These are phyloP conservation scores for Vesta saturnalis DNA, from an alignment of 2,888 invertebrate genomes.

Conservation along the genomic window DNA sequence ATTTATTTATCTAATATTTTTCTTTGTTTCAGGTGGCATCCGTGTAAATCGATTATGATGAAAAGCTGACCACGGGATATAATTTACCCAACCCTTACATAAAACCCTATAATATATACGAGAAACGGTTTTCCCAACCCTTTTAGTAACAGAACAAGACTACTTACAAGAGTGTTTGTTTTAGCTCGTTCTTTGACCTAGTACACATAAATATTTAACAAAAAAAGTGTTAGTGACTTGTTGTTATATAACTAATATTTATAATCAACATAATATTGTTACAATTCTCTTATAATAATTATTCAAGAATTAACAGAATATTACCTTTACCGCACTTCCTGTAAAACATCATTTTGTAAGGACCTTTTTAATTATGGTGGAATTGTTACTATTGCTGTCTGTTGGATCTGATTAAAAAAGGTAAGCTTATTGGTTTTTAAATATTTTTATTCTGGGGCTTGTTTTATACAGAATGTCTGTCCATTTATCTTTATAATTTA, in stretches of 20 bases:
- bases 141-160: neutral
- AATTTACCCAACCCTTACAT: conserved; percentile 24
- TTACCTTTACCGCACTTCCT: no score
- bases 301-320: no score
- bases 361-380: no score
- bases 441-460: no score
- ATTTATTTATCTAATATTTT: conserved; percentile 17
- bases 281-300: conserved; percentile 10
- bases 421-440: no score
- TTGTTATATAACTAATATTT: conserved; percentile 20
- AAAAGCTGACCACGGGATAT: conserved; percentile 35
- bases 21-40: conserved; percentile 8
- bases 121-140: no score
- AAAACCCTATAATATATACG: neutral
- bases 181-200: conserved; percentile 31
- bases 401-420: no score
- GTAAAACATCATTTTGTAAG: no score
- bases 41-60: conserved; percentile 9
- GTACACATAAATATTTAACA: conserved; percentile 18
- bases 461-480: no score
- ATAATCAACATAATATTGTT: conserved; percentile 23
- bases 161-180: conserved; percentile 17
- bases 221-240: conserved; percentile 25
- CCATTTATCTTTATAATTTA: no score
- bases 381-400: no score